phyloP scores from a whole-genome alignment of 1,140 invertebrate genomes.

The Scylla paramamosain region DNA sequence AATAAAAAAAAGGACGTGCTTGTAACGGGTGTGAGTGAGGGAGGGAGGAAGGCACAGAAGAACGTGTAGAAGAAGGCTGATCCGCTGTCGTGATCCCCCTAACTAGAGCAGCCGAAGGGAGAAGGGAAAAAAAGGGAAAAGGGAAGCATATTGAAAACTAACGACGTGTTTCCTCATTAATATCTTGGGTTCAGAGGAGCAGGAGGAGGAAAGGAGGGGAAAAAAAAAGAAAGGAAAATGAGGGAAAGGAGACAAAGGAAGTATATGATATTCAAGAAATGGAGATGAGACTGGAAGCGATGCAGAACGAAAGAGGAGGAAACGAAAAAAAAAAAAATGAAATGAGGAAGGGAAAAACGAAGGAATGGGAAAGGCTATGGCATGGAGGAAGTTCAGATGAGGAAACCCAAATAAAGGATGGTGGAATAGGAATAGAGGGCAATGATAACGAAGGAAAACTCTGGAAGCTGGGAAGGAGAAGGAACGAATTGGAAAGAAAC shows the following conservation, averaged over 20 bases:
- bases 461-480: no score
- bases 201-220: not conserved
- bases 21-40: no score
- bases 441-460: no score
- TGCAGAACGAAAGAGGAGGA: not conserved
- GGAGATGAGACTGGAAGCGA: not conserved
- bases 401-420: no score
- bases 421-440: no score
- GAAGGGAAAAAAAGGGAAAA: not conserved
- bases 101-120: no score
- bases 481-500: no score
- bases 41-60: no score
- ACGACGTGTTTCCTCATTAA: no score
- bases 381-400: not conserved
- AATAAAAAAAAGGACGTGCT: no score
- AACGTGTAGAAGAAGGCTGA: no score
- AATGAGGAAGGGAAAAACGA: not conserved
- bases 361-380: not conserved
- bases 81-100: no score
- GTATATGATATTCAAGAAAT: not conserved
- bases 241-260: not conserved
- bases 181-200: not conserved
- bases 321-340: not conserved
- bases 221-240: not conserved
- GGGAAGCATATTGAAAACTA: not conserved